These are phyloP conservation scores for Penaeus indicus DNA, from an alignment of 1,140 invertebrate species.

Conservation along the genomic window DNA sequence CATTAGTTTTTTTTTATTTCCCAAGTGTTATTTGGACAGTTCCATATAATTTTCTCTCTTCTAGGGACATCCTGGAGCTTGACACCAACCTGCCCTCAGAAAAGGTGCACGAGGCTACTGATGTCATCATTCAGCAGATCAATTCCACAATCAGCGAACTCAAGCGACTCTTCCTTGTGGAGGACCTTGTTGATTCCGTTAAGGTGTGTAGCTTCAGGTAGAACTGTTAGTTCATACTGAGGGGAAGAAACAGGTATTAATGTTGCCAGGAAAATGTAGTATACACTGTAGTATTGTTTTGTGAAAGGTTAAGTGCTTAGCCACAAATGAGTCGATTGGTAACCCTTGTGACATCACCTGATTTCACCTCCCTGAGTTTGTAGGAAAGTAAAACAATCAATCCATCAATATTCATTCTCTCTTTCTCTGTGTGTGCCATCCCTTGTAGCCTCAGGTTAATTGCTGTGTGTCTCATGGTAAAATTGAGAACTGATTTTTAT, in stretches of 20 bases:
- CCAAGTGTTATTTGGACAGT: conserved; percentile 78
- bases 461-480: too few relatives aligned
- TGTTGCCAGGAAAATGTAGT: too few relatives aligned
- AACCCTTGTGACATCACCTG: too few relatives aligned
- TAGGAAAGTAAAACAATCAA: too few relatives aligned
- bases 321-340: too few relatives aligned
- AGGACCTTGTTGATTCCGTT: conserved; percentile 93
- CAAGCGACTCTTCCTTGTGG: conserved; percentile 93
- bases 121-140: conserved; percentile 69
- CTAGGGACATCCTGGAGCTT: conserved; percentile 89
- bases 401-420: too few relatives aligned
- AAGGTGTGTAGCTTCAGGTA: conserved; percentile 70
- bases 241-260: background rate
- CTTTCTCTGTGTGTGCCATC: too few relatives aligned
- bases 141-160: conserved; percentile 86
- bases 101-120: conserved; percentile 72
- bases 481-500: too few relatives aligned
- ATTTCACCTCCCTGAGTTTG: too few relatives aligned
- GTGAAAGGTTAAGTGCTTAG: too few relatives aligned
- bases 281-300: too few relatives aligned
- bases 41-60: conserved; percentile 86
- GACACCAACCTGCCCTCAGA: conserved; percentile 85
- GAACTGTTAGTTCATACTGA: background rate
- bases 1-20: conserved; percentile 43
- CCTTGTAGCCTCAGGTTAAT: too few relatives aligned